Percentiles rank a stretch among this genome's conserved stretches.
These are phyloP conservation scores for Conus betulinus DNA, from an alignment of 1,140 invertebrate species.

Conservation along the genomic window DNA sequence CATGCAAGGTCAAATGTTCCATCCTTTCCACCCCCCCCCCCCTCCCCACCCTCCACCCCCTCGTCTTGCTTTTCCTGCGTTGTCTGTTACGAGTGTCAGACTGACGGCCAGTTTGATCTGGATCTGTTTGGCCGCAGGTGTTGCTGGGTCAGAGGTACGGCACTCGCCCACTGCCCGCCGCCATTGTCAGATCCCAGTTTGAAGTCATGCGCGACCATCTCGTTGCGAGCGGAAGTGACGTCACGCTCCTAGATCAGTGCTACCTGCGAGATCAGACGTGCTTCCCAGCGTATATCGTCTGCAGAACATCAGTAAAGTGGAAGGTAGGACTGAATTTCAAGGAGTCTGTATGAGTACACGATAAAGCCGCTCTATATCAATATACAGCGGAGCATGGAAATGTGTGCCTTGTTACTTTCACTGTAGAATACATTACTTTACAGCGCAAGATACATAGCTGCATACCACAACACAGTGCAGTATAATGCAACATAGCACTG, in stretches of 20 bases:
- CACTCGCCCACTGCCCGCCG: slow-evolving; percentile 49
- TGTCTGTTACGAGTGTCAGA: background rate
- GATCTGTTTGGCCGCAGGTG: slow-evolving; percentile 32
- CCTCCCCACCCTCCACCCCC: no score
- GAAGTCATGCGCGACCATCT: slow-evolving; percentile 52
- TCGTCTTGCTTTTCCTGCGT: no score
- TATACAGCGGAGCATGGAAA: no score
- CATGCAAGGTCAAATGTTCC: no score
- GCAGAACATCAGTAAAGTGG: slow-evolving; percentile 75
- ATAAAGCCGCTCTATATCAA: no score
- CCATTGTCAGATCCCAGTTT: slow-evolving; percentile 56
- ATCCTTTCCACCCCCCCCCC: no score
- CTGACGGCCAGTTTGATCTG: background rate
- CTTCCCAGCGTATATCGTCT: slow-evolving; percentile 88
- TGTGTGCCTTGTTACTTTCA: no score
- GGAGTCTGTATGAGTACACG: no score
- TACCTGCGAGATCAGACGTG: slow-evolving; percentile 80
- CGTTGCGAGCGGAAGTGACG: slow-evolving; percentile 79
- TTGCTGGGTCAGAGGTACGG: slow-evolving; percentile 65
- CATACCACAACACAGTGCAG: no score
- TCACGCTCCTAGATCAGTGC: slow-evolving; percentile 88
- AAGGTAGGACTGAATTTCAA: slow-evolving; percentile 29
- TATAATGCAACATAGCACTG: no score
- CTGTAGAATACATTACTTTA: no score
- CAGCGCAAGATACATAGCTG: no score